These are phyloP conservation scores for Tachycineta bicolor DNA, from an alignment of 2,113 vertebrate genomes.

Conservation along the genomic window DNA sequence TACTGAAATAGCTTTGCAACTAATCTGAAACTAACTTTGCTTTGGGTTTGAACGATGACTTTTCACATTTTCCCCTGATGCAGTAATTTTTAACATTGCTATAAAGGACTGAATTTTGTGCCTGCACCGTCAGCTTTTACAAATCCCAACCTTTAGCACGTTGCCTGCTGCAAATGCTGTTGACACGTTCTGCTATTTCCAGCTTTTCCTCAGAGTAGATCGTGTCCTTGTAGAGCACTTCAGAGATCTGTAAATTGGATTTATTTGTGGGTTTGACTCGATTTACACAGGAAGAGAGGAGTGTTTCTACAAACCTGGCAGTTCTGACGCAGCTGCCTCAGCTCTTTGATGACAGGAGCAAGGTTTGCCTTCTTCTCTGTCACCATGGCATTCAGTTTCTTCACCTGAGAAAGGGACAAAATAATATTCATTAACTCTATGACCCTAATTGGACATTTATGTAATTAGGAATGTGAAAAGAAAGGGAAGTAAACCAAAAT, in stretches of 20 bases:
- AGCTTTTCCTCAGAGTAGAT: background rate
- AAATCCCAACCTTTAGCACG: background rate
- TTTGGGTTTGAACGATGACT: background rate
- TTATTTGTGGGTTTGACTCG: background rate
- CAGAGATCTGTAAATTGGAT: background rate
- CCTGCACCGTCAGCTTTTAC: background rate
- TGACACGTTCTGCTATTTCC: background rate
- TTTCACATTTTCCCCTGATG: background rate
- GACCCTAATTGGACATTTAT: background rate
- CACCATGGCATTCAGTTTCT: conserved; percentile 88
- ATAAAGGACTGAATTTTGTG: background rate
- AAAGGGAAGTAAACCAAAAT: background rate
- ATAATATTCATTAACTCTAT: background rate
- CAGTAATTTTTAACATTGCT: background rate
- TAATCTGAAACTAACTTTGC: background rate
- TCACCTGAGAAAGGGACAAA: conserved; percentile 82
- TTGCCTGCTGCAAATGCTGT: background rate
- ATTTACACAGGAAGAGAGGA: background rate
- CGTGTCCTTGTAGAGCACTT: background rate
- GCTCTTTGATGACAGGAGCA: conserved; percentile 92
- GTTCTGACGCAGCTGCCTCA: conserved; percentile 88
- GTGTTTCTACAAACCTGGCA: conserved; percentile 81
- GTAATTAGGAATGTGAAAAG: background rate
- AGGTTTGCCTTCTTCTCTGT: conserved; percentile 91
- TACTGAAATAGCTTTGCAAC: background rate